Percentiles rank a stretch among this genome's conserved stretches.
These are phyloP conservation scores for Merops nubicus DNA, from an alignment of 2,113 vertebrate species.

Conservation along the genomic window DNA sequence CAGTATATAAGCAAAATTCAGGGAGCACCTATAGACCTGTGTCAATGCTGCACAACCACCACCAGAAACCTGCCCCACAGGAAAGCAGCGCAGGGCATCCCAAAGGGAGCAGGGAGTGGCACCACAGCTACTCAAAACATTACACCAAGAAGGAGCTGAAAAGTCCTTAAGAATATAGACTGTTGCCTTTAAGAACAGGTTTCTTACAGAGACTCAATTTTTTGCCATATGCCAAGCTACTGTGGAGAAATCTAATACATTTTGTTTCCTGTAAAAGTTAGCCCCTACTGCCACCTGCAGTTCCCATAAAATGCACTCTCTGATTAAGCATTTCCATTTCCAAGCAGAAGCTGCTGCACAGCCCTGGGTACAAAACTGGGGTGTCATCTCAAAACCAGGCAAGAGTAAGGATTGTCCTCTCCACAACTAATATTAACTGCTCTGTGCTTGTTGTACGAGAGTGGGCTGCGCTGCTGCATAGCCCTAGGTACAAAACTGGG, in stretches of 20 bases:
- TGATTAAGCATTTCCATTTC: neutral
- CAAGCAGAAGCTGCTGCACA: neutral
- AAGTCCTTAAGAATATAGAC: neutral
- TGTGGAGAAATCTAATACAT: neutral
- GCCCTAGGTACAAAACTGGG: neutral
- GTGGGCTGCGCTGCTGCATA: neutral
- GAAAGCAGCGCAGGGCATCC: neutral
- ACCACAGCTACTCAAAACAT: neutral
- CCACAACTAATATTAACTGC: neutral
- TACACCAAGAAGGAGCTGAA: neutral
- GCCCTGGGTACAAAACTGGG: neutral
- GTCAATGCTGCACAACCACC: neutral
- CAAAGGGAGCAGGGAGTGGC: neutral
- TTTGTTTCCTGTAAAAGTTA: neutral
- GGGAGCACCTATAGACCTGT: neutral
- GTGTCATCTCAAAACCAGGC: neutral
- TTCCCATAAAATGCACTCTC: neutral
- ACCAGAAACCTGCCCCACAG: neutral
- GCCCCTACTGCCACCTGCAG: constrained; percentile 64
- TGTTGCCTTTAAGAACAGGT: neutral
- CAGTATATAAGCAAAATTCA: neutral
- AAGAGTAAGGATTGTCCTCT: neutral
- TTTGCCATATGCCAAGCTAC: neutral
- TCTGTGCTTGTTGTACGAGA: neutral
- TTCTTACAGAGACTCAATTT: neutral